Conservation (phyloP, 2,113 vertebrate species). For the Alectura lathami region DNA sequence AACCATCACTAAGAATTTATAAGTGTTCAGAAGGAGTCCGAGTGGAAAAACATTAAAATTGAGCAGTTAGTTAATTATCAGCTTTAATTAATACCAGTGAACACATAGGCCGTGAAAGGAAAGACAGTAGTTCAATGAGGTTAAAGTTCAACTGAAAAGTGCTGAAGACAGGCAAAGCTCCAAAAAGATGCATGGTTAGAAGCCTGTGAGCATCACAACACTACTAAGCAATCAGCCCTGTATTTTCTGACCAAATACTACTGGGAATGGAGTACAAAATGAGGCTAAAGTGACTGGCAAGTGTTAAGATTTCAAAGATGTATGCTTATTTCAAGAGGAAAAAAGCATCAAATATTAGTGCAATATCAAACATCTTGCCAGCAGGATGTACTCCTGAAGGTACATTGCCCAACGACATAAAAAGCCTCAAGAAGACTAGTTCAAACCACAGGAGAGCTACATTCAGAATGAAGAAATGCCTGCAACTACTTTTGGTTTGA, state of each 20-base stretch:
- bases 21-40: neutral
- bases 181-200: neutral
- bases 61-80: neutral
- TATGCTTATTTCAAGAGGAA: neutral
- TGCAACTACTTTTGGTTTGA: neutral
- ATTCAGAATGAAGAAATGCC: neutral
- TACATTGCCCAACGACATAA: neutral
- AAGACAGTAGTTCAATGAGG: neutral
- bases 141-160: neutral
- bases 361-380: neutral
- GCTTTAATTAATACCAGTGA: neutral
- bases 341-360: neutral
- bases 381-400: neutral
- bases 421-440: neutral
- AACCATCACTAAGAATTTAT: neutral
- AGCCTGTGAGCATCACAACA: neutral
- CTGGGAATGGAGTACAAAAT: neutral
- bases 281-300: neutral
- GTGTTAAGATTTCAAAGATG: neutral
- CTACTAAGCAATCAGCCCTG: neutral
- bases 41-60: neutral
- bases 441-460: neutral
- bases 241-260: neutral
- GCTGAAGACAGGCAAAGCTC: neutral
- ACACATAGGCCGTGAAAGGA: neutral